Evolutionary conservation across 2,797 vertebrate species (phyloP), one percentile per base, ranked within the genome.

Genomic region (Sebastes itinus): DNA sequence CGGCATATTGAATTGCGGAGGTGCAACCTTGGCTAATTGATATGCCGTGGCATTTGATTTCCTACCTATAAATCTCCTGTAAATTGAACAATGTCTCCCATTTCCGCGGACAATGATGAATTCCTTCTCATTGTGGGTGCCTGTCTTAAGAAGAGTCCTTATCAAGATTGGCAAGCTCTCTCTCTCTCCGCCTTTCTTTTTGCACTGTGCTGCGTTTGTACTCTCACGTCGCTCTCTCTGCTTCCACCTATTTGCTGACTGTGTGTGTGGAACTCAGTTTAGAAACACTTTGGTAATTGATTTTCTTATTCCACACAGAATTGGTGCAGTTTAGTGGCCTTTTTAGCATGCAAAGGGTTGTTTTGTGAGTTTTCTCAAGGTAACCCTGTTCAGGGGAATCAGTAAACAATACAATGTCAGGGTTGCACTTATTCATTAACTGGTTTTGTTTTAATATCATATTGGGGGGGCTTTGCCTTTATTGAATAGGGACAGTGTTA

Each of bases 11-110:
- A 35, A 79, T 87, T 72, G 65, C 16, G 9, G 78, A 86, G 82
- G 85, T 87, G 78, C 89, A 89, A 89, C 87, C 81, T 75, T 81
- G 77, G 72, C 87, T 89, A 90, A 93, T 92, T 90, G 85, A 88
- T 90, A 85, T 66, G 73, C 82, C 70, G 65, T 82, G 78, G 65
- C 82, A 84, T 93, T 93, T 90, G 89, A 93, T 92, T 89, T 87
- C 75, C 78, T 71, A 75, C 83, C 82, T 77, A 87, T 91, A 85
- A 86, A 90, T 93, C 85, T 91, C 77, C 54, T 46, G 80, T 75
- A 87, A 88, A 92, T 88, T 88, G 77, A 63, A 85, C 73, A 62
- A 63, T 42, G 56, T 89, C 69, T 87, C 71, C 83, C 81, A 78
- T 91, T 90, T 89, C 78, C 79, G 55, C 2, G 20, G 87, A 87